Percentiles rank a stretch among this genome's conserved stretches.
Conservation (phyloP, 1,140 invertebrate genomes). For the Myzus persicae region DNA sequence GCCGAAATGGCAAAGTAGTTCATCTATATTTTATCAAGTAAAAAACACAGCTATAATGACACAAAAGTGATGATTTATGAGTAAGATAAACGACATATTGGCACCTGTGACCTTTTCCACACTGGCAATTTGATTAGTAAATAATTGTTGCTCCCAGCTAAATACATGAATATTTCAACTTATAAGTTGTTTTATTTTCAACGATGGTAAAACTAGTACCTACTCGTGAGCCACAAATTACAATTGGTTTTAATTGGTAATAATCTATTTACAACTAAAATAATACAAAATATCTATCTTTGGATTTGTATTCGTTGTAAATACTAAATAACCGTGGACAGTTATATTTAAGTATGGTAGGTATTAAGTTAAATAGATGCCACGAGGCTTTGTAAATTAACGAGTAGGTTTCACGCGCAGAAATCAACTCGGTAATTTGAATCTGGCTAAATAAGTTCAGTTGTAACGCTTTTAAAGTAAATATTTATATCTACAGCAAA, state of each 20-base stretch:
- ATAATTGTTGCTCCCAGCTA: not conserved
- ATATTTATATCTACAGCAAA: not conserved
- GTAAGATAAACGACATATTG: not conserved
- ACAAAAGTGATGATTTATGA: not conserved
- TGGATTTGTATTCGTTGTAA: not conserved
- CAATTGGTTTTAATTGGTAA: not conserved
- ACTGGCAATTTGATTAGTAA: not conserved
- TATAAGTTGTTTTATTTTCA: not conserved
- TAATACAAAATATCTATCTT: not conserved
- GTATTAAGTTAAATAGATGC: not conserved
- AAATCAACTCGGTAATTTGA: not conserved
- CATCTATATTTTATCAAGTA: not conserved
- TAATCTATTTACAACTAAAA: not conserved
- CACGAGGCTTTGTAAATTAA: not conserved
- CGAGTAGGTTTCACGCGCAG: not conserved
- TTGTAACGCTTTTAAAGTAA: not conserved
- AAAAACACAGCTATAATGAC: not conserved
- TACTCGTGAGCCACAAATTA: not conserved
- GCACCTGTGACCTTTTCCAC: not conserved
- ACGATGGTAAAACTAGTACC: not conserved
- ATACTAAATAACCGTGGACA: not conserved
- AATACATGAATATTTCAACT: not conserved
- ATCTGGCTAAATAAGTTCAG: not conserved
- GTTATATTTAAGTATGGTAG: not conserved
- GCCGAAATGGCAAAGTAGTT: not conserved